Conservation (phyloP, 2,888 invertebrate species). For the Campoletis raptor region DNA sequence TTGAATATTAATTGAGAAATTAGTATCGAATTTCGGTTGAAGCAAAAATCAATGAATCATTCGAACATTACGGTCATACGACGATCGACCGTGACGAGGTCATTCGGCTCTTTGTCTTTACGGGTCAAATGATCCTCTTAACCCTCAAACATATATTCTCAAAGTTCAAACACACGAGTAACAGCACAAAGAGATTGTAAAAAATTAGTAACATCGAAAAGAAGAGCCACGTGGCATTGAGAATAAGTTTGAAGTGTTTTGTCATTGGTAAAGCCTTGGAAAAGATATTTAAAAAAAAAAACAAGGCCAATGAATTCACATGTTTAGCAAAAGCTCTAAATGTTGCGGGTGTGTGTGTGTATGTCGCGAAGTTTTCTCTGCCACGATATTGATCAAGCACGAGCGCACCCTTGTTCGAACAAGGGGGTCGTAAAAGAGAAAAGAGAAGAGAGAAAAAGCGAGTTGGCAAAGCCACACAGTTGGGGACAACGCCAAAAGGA, state of each 20-base stretch:
- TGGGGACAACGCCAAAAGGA: slow-evolving; percentile 54
- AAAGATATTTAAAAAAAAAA: not conserved
- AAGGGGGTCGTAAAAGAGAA: slow-evolving; percentile 59
- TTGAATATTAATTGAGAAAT: not conserved
- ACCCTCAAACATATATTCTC: slow-evolving; percentile 39
- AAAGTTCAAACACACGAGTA: not conserved
- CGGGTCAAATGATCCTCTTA: slow-evolving; percentile 59
- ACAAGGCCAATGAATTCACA: slow-evolving; percentile 26
- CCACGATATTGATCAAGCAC: slow-evolving; percentile 66
- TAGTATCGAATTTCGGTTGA: not conserved
- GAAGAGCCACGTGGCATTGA: not conserved
- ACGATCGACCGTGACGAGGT: slow-evolving; percentile 59
- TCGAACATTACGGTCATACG: not conserved
- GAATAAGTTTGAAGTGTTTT: not conserved
- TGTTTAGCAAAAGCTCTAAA: slow-evolving; percentile 28
- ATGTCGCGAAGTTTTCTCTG: slow-evolving; percentile 31
- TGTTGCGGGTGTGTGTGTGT: slow-evolving; percentile 38
- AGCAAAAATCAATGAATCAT: slow-evolving; percentile 11
- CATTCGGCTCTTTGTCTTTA: slow-evolving; percentile 53
- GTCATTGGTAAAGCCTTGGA: not conserved
- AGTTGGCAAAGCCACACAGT: slow-evolving; percentile 48
- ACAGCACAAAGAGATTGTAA: not conserved
- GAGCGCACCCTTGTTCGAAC: slow-evolving; percentile 51
- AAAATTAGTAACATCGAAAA: not conserved
- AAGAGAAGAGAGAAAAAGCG: slow-evolving; percentile 29